These are phyloP conservation scores for Crambe crambe DNA, from an alignment of 37 sponge, comb jelly and placozoan species.

Conservation along the genomic window DNA sequence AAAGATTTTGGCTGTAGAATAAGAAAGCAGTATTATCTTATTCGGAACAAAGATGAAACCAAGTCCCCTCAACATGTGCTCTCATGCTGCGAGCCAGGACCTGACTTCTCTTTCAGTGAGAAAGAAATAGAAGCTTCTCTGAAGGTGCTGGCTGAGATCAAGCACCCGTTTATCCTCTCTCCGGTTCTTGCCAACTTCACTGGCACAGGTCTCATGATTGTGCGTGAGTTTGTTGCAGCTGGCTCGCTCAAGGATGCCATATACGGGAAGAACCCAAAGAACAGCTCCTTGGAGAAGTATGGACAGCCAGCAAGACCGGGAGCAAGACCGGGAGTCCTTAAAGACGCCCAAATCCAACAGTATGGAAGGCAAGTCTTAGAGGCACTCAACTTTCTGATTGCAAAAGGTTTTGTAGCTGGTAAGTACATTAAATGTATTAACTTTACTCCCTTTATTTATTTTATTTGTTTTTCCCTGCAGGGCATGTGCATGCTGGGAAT, in stretches of 20 bases:
- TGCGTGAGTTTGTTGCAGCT: slow-evolving; percentile 37
- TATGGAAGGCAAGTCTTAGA: slow-evolving; percentile 86
- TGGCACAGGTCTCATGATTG: slow-evolving; percentile 60
- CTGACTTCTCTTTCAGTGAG: slow-evolving; percentile 65
- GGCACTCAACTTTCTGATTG: slow-evolving; percentile 68
- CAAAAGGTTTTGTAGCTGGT: slow-evolving; percentile 85
- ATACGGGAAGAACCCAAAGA: slow-evolving; percentile 26
- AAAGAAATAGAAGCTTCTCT: slow-evolving; percentile 67
- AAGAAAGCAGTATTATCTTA: slow-evolving; percentile 81
- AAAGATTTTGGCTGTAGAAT: slow-evolving; percentile 76
- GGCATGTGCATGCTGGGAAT: slow-evolving; percentile 83
- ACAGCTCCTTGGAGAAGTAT: slow-evolving; percentile 54
- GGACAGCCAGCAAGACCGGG: slow-evolving; percentile 1
- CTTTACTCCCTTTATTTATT: background rate
- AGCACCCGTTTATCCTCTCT: slow-evolving; percentile 79
- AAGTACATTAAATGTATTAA: background rate
- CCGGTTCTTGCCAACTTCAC: slow-evolving; percentile 62
- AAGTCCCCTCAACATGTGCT: slow-evolving; percentile 54
- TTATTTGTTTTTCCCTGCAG: slow-evolving; percentile 16
- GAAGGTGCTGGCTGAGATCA: slow-evolving; percentile 51
- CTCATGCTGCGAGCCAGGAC: slow-evolving; percentile 79
- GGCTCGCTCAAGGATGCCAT: slow-evolving; percentile 79
- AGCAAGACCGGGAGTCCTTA: slow-evolving; percentile 1
- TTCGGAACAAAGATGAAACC: slow-evolving; percentile 32
- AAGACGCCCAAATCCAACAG: slow-evolving; percentile 16